Percentiles rank a stretch among this genome's conserved stretches.
Evolutionary conservation across 1,140 invertebrate species (phyloP).

Genomic region (Carposina sasakii): DNA sequence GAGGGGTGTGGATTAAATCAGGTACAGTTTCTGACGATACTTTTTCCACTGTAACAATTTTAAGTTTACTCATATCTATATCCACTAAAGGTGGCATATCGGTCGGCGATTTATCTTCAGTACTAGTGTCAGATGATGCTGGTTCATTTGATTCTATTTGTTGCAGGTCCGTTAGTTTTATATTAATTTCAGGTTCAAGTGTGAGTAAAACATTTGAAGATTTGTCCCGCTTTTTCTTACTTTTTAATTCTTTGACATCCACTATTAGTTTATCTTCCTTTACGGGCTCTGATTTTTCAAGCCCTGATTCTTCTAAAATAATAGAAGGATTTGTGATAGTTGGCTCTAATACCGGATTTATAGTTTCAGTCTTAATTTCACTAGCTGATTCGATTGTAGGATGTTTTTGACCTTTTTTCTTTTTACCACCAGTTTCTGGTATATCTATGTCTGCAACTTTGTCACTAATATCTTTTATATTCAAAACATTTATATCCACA

Average conservation of each 20-base stretch:
- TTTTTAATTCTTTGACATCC: constrained; percentile 15
- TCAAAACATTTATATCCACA: too few species aligned
- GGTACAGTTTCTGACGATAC: constrained; percentile 42
- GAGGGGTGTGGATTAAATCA: constrained; percentile 48
- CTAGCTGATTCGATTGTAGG: neutral
- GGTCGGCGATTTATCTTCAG: constrained; percentile 6
- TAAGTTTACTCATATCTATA: constrained; percentile 29
- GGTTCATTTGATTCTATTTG: neutral
- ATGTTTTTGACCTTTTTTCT: neutral
- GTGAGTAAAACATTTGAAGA: constrained; percentile 3
- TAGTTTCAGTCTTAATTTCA: neutral
- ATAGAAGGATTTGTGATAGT: neutral
- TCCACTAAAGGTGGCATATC: constrained; percentile 17
- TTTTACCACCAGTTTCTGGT: neutral
- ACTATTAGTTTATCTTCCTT: neutral
- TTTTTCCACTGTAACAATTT: constrained; percentile 29
- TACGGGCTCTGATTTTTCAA: neutral
- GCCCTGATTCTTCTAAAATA: neutral
- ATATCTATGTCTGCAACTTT: neutral
- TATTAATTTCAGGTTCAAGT: neutral
- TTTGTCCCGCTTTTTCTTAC: constrained; percentile 19
- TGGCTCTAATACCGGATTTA: neutral
- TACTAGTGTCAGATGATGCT: too few species aligned
- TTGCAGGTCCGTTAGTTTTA: neutral
- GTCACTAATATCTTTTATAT: neutral